Evolutionary conservation across 2,888 invertebrate genomes (phyloP), one percentile per base, ranked within the genome.

Genomic region (Fissipunctia ypsillon): DNA sequence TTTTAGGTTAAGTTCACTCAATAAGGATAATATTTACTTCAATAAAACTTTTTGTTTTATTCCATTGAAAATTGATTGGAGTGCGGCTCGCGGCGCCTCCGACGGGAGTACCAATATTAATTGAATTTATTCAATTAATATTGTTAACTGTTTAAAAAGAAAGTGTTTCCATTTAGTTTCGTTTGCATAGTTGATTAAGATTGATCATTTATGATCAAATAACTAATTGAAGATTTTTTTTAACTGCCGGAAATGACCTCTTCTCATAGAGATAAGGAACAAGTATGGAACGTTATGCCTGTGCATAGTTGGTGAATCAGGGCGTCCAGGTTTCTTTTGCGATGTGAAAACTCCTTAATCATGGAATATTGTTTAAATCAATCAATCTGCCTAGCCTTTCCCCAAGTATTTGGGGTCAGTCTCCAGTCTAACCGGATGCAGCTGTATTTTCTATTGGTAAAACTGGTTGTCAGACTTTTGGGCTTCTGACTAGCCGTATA

Each of bases 81-180:
- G 60, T 5, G 28, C 45, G 45, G 38, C 22, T 35, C 25, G 41
- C 31, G 22, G n/a, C 25, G 38, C n/a, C 35, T 41, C 78, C 48
- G 48, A 50, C 48, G 48, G 45, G 59, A n/a, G 19, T 31, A 16
- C n/a, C 31, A 28, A 56, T 57, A 80, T 68, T 71, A 65, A 80
- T 80, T 68, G 38, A 60, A 57, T 70, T 63, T 75, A 48, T 79
- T 75, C 52, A 63, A 80, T 76, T 80, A 35, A 59, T 79, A 67
- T 67, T 43, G 65, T 41, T 59, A 59, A 52, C 68, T 28, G 56
- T 61, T 80, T 41, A 45, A 9, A 63, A 78, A 50, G 22, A 38
- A 52, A 68, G 59, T 60, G 41, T 57, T 72, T 68, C 45, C 10
- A 38, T 59, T 56, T 25, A 50, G n/a, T 63, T 76, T 52, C 19